These are phyloP conservation scores for Rhinolophus sinicus DNA, from an alignment of 2,113 vertebrate genomes.

Conservation along the genomic window DNA sequence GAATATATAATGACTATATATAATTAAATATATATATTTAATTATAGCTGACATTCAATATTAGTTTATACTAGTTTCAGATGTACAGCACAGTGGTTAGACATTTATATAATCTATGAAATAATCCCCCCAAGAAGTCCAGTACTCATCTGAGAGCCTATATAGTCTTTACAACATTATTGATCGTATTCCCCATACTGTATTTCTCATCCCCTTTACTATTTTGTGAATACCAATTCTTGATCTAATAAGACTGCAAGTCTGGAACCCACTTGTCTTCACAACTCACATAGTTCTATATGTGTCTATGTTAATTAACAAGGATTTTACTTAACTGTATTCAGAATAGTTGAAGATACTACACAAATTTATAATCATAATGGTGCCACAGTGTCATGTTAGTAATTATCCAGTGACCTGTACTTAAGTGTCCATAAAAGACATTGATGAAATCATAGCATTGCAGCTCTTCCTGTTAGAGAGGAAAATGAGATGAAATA, in stretches of 20 bases:
- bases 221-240: not conserved
- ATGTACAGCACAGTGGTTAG: no score
- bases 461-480: not conserved
- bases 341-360: not conserved
- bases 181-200: no score
- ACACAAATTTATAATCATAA: not conserved
- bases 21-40: no score
- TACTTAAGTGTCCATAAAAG: not conserved
- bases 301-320: not conserved
- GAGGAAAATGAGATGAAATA: not conserved
- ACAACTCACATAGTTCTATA: not conserved
- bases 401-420: not conserved
- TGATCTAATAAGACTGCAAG: not conserved
- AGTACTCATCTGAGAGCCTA: no score
- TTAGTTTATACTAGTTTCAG: no score
- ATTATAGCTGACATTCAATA: no score
- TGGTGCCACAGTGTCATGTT: not conserved
- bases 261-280: not conserved
- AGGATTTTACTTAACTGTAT: not conserved
- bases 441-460: not conserved
- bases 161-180: no score
- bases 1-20: no score
- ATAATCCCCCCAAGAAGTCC: no score
- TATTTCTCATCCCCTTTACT: no score
- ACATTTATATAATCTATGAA: no score